Base-by-base conservation (phyloP, 2,113 vertebrate species). In the Trinectes maculatus region DNA sequence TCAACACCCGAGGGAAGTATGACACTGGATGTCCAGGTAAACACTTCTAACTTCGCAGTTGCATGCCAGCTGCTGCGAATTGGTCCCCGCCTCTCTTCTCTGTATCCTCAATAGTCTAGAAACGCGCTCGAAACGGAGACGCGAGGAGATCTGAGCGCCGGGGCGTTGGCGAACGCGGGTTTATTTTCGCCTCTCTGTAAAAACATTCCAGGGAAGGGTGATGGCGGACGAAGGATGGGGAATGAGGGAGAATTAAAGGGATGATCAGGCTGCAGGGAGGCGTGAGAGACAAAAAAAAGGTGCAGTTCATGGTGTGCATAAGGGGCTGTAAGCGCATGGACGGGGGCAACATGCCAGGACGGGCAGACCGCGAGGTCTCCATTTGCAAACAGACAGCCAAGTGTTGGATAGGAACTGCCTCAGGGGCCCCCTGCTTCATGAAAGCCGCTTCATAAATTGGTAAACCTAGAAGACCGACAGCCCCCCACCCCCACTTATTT, bases 371-470 rank as follows among this genome's bases (percentile, higher is more conserved):
- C 55, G 29, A 82, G 74, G 13, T 33, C 69, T 74, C 79, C 67
- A 57, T 83, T 68, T 8, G 21, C 75, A 81, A 84, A 89, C 87
- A 88, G 71, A 71, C 71, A 61, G 53, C 42, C 36, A 53, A 85
- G 87, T 86, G 85, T 87, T 87, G 22, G 1, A 46, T 72, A 83
- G 83, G 71, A 71, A 57, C 49, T 66, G 71, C 70, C 54, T 68
- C 49, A 4, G 65, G 74, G 63, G 76, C 68, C 65, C 56, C 76
- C 33, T 37, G 10, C 5, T 54, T 78, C 89, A 89, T 92, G 82
- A 92, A 91, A 90, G 89, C 88, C 75, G 83, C 79, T 90, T 91
- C 87, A 89, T 89, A 89, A 89, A 80, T 84, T 48, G 79, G 87
- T 88, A 90, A 92, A 86, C 74, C 71, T 82, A 89, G 88, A 90